Conservation (phyloP, 2,113 vertebrate species). For the Gadus macrocephalus region DNA sequence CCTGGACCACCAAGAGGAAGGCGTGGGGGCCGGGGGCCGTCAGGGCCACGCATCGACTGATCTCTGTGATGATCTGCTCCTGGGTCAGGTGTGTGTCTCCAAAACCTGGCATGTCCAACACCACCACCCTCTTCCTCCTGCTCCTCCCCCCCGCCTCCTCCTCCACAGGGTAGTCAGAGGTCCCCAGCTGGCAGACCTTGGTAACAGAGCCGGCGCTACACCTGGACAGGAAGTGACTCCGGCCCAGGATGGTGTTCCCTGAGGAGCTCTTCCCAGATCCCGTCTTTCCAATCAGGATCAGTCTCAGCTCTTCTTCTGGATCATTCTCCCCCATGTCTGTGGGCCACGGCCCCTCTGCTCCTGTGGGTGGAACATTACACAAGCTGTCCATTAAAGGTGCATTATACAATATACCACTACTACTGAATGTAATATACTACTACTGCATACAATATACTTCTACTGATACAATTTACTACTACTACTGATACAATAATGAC, state of each 20-base stretch:
- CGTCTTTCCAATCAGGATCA: conserved; percentile 72
- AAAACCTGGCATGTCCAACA: conserved; percentile 76
- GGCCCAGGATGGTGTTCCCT: conserved; percentile 74
- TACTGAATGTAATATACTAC: no score
- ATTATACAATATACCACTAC: not conserved
- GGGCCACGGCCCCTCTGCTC: not conserved
- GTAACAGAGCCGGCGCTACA: conserved; percentile 69
- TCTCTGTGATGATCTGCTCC: conserved; percentile 55
- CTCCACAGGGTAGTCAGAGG: conserved; percentile 33
- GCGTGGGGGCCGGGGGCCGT: conserved; percentile 69
- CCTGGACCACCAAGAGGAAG: conserved; percentile 71
- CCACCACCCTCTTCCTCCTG: conserved; percentile 42
- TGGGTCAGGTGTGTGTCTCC: conserved; percentile 64
- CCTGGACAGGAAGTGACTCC: conserved; percentile 59
- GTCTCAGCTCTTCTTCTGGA: conserved; percentile 56
- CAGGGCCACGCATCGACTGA: conserved; percentile 65
- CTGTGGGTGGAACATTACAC: conserved; percentile 14
- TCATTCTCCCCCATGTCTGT: not conserved
- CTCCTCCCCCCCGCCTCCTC: conserved; percentile 11
- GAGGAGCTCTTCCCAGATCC: conserved; percentile 74
- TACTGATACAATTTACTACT: no score
- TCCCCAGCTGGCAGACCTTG: conserved; percentile 52
- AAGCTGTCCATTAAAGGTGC: not conserved
- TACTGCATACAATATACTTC: no score
- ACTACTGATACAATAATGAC: no score